phyloP scores from a whole-genome alignment of 2,113 vertebrate species.

The Lophius piscatorius region DNA sequence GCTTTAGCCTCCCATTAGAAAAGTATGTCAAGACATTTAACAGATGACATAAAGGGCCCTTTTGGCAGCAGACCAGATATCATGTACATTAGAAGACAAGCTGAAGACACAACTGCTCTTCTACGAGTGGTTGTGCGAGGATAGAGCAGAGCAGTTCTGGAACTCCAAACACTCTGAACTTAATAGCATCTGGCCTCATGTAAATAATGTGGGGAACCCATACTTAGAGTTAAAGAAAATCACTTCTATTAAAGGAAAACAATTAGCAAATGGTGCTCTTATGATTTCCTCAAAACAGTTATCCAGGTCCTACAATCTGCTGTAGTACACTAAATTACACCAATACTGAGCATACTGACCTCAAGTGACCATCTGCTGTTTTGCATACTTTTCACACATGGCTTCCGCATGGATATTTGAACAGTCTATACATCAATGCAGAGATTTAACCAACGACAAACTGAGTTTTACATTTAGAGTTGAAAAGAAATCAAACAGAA shows the following conservation, averaged over 20 bases:
- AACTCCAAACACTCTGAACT: conserved; percentile 2
- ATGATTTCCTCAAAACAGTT: conserved; percentile 1
- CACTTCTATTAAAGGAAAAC: conserved; percentile 1
- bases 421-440: conserved; percentile 11
- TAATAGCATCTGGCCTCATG: conserved; percentile 8
- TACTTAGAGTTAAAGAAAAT: conserved; percentile 6
- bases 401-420: neutral
- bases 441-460: conserved; percentile 6
- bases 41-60: conserved; percentile 66
- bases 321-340: neutral
- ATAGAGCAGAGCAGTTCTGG: neutral
- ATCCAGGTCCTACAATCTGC: neutral
- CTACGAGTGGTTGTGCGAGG: conserved; percentile 20
- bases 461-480: conserved; percentile 11
- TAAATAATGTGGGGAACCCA: conserved; percentile 2
- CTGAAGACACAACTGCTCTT: conserved; percentile 27
- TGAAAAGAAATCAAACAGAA: conserved; percentile 21
- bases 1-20: conserved; percentile 48
- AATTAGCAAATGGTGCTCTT: neutral
- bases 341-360: conserved; percentile 9
- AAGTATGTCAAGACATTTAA: conserved; percentile 75
- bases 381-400: conserved; percentile 22
- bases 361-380: conserved; percentile 26
- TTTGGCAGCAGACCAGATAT: conserved; percentile 64
- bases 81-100: conserved; percentile 51